Evolutionary conservation across 2,888 invertebrate species (phyloP).

Genomic region (Thalpophila matura): DNA sequence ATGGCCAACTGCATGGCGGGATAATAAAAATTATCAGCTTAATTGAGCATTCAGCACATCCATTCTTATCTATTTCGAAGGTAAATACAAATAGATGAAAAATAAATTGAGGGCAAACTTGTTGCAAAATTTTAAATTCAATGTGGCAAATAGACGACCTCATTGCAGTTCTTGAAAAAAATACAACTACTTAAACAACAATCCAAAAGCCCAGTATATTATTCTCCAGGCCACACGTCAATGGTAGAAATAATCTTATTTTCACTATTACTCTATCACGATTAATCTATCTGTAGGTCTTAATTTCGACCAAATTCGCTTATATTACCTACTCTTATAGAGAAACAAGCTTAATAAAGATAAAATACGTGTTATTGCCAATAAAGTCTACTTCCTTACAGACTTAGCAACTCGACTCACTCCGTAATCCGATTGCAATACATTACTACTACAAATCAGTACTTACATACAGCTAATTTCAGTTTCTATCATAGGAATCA

Average conservation of each 20-base stretch:
- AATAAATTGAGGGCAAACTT: slow-evolving; percentile 26
- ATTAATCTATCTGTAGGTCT: slow-evolving; percentile 6
- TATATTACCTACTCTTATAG: slow-evolving; percentile 1
- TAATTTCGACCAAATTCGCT: not conserved
- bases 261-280: not conserved
- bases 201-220: too few species aligned
- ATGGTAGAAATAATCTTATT: too few species aligned
- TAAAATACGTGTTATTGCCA: slow-evolving; percentile 29
- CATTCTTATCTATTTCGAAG: slow-evolving; percentile 20
- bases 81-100: slow-evolving; percentile 18
- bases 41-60: slow-evolving; percentile 38
- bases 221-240: too few species aligned
- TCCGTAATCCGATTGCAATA: slow-evolving; percentile 52
- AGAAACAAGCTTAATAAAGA: slow-evolving; percentile 11
- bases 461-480: slow-evolving; percentile 53
- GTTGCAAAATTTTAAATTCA: slow-evolving; percentile 19
- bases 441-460: slow-evolving; percentile 54
- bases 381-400: slow-evolving; percentile 48
- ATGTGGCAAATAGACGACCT: slow-evolving; percentile 37
- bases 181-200: too few species aligned
- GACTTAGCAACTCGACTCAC: slow-evolving; percentile 44
- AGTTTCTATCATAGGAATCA: slow-evolving; percentile 48
- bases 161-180: slow-evolving; percentile 37
- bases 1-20: slow-evolving; percentile 45
- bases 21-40: slow-evolving; percentile 39